Evolutionary conservation across 1,140 invertebrate species (phyloP).

Genomic region (Rhopalosiphum padi): DNA sequence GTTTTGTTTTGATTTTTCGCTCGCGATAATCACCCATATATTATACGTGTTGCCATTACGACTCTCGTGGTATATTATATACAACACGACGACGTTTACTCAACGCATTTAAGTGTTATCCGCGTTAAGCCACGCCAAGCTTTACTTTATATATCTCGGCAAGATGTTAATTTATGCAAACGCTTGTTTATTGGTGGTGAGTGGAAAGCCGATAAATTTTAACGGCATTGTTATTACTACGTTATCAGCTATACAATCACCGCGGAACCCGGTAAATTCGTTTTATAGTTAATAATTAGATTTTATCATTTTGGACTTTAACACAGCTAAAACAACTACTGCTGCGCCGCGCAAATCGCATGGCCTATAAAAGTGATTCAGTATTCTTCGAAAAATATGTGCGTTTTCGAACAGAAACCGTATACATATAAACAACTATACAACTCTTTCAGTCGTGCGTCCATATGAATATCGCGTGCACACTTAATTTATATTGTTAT

Average conservation of each 20-base stretch:
- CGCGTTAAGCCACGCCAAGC: neutral
- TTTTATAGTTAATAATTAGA: neutral
- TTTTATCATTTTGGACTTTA: neutral
- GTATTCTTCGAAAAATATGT: neutral
- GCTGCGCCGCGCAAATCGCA: neutral
- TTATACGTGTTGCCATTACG: neutral
- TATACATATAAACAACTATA: neutral
- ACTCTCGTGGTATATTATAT: neutral
- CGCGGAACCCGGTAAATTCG: neutral
- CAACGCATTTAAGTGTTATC: neutral
- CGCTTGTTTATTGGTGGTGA: neutral
- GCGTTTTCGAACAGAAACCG: neutral
- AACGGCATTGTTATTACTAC: neutral
- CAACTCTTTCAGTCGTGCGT: neutral
- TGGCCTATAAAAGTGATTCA: neutral
- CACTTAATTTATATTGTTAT: neutral
- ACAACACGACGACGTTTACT: neutral
- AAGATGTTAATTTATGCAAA: slow-evolving; percentile 25
- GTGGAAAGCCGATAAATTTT: neutral
- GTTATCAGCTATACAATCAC: neutral
- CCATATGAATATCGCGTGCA: neutral
- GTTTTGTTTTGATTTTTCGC: neutral
- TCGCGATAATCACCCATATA: neutral
- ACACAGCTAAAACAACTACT: neutral
- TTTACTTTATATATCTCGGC: neutral